Evolutionary conservation across 53 echinoderm and acorn worm genomes (phyloP).

Genomic region (Zoroaster sp.): DNA sequence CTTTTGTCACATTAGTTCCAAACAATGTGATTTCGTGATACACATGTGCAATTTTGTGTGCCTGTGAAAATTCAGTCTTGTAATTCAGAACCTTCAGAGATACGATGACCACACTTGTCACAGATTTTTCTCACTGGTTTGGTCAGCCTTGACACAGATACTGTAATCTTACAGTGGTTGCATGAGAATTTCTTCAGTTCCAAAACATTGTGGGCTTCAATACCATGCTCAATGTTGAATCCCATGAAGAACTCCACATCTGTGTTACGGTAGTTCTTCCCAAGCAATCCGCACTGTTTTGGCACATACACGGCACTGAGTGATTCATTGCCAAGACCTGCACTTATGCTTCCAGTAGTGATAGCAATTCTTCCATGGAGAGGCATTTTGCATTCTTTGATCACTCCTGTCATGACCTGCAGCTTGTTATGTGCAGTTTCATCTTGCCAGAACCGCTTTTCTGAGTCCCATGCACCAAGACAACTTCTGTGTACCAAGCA

Average conservation of each 20-base stretch:
- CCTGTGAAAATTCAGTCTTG: too few species aligned
- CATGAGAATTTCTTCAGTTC: background rate
- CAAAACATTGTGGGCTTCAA: slow-evolving; percentile 32
- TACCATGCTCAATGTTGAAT: slow-evolving; percentile 42
- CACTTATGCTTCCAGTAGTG: background rate
- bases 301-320: slow-evolving; percentile 34
- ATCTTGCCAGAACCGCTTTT: slow-evolving; percentile 27
- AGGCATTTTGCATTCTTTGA: background rate
- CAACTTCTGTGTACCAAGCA: slow-evolving; percentile 14
- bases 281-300: background rate
- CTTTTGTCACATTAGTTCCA: too few species aligned
- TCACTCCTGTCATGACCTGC: slow-evolving; percentile 37
- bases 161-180: slow-evolving; percentile 19
- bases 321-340: background rate
- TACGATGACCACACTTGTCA: background rate
- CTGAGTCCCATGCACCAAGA: background rate
- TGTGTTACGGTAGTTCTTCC: background rate
- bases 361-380: background rate
- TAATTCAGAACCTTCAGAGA: background rate
- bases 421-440: slow-evolving; percentile 14
- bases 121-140: background rate
- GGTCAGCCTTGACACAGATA: background rate
- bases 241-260: slow-evolving; percentile 51
- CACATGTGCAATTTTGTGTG: too few species aligned
- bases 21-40: too few species aligned